Evolutionary conservation across 1,140 invertebrate species (phyloP), one percentile per base, ranked within the genome.

Genomic region (Zaprionus taronus): DNA sequence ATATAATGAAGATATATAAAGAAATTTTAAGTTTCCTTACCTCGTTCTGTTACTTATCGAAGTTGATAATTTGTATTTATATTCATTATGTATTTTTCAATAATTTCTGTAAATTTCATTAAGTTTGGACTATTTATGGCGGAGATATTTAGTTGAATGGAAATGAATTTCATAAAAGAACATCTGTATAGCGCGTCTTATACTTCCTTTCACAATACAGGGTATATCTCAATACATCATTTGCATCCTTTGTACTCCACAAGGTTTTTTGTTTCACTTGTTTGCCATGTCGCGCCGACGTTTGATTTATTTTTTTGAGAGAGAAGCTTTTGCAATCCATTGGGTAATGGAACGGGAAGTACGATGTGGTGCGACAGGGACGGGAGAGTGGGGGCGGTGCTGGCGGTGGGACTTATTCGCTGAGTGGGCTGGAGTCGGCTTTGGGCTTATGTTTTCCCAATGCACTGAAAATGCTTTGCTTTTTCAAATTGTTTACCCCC

Each of bases 301-400:
- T 79, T 90, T 89, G 85, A 89, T 89, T 89, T 90, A 89, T 77
- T 81, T 89, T 85, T 73, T 47, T 47, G 78, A 61, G 66, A 67
- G 67, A 65, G 26, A 61, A 75, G 60, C 72, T 68, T 53, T 68
- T 17, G n/a, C 65, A 55, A 73, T 47, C 69, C 65, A 72, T 63
- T 41, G 63, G 57, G 7, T 24, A 15, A 64, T 60, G 67, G 34
- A 38, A 63, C 20, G 44, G 44, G 60, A 26, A 24, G 38, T 24
- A 31, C n/a, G 7, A 3, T 47, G 41, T 4, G 41, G n/a, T 17
- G 41, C 41, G 41, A 44, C 31, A 11, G 31, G 17, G 41, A 17
- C 7, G 41, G 7, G 2, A 17, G n/a, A 47, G 7, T n/a, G n/a
- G 41, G 2, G 7, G 41, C 15, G 15, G 5, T 15, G 15, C 0